A percentile compares a stretch with the other conserved stretches of the same genome.
phyloP scores from a whole-genome alignment of 2,888 invertebrate genomes.

The Protula sp. region DNA sequence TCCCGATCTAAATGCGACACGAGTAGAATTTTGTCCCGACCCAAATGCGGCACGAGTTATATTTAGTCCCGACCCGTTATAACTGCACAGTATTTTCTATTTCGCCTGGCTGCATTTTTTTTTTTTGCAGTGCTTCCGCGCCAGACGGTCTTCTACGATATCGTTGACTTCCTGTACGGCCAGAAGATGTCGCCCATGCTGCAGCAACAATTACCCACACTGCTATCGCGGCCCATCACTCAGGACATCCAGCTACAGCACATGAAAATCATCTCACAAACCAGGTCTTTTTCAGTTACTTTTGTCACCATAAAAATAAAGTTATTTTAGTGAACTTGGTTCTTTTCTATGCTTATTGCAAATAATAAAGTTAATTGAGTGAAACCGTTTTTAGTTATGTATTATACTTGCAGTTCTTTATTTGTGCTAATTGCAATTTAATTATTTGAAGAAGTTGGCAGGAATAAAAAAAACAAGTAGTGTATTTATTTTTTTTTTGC shows the following conservation, averaged over 20 bases:
- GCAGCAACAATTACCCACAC: constrained; percentile 35
- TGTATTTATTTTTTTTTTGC: too few species aligned
- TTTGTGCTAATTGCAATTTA: too few species aligned
- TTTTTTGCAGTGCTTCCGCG: constrained; percentile 39
- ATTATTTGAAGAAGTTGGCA: background rate
- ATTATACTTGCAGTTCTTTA: too few species aligned
- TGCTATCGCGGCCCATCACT: constrained; percentile 41
- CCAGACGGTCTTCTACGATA: constrained; percentile 50
- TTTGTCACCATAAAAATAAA: background rate
- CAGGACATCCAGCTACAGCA: constrained; percentile 47
- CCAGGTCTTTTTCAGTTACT: constrained; percentile 31
- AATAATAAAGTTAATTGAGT: background rate
- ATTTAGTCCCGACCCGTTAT: too few species aligned
- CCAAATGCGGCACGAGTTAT: too few species aligned
- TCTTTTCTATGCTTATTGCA: too few species aligned
- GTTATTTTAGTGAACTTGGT: too few species aligned
- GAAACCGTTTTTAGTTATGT: background rate
- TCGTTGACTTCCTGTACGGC: constrained; percentile 47
- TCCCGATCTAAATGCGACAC: too few species aligned
- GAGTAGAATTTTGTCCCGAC: too few species aligned
- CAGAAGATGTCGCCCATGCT: constrained; percentile 39
- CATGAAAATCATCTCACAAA: constrained; percentile 41
- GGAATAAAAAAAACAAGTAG: too few species aligned
- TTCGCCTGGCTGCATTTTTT: too few species aligned
- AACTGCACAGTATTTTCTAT: too few species aligned